A percentile compares a stretch with the other conserved stretches of the same genome.
These are phyloP conservation scores for Anguilla pacifica DNA, from an alignment of 2,797 vertebrate genomes.

Conservation along the genomic window DNA sequence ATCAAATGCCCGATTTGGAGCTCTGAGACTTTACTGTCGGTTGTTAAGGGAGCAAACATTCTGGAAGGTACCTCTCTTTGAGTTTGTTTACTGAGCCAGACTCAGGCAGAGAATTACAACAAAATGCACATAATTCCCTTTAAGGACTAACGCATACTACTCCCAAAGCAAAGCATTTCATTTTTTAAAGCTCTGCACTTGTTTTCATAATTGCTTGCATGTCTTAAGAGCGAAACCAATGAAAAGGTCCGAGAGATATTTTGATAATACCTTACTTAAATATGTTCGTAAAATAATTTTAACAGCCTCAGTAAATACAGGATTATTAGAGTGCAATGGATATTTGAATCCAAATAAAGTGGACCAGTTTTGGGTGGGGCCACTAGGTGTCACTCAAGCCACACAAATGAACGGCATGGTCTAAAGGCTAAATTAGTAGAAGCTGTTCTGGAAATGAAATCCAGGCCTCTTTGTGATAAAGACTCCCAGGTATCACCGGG, in stretches of 20 bases:
- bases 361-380: background rate
- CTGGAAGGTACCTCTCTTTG: background rate
- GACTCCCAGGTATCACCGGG: slow-evolving; percentile 27
- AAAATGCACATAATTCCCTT: slow-evolving; percentile 4
- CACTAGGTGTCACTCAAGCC: slow-evolving; percentile 30
- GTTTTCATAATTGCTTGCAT: slow-evolving; percentile 12
- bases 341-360: slow-evolving; percentile 6
- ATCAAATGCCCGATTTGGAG: slow-evolving; percentile 12
- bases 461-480: slow-evolving; percentile 19
- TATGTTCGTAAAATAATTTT: slow-evolving; percentile 28
- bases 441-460: slow-evolving; percentile 27
- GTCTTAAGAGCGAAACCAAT: slow-evolving; percentile 26
- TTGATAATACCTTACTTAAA: slow-evolving; percentile 25
- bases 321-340: slow-evolving; percentile 20
- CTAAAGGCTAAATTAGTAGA: slow-evolving; percentile 21
- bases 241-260: slow-evolving; percentile 12
- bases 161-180: background rate
- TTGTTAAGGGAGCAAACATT: slow-evolving; percentile 6
- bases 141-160: slow-evolving; percentile 3
- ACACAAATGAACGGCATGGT: slow-evolving; percentile 14
- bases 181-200: background rate
- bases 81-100: slow-evolving; percentile 7
- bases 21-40: background rate
- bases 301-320: slow-evolving; percentile 28
- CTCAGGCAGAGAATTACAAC: slow-evolving; percentile 18